Percentiles rank a stretch among this genome's conserved stretches.
These are phyloP conservation scores for Caenorhabditis sp. DNA, from an alignment of 2,888 invertebrate species.

Conservation along the genomic window DNA sequence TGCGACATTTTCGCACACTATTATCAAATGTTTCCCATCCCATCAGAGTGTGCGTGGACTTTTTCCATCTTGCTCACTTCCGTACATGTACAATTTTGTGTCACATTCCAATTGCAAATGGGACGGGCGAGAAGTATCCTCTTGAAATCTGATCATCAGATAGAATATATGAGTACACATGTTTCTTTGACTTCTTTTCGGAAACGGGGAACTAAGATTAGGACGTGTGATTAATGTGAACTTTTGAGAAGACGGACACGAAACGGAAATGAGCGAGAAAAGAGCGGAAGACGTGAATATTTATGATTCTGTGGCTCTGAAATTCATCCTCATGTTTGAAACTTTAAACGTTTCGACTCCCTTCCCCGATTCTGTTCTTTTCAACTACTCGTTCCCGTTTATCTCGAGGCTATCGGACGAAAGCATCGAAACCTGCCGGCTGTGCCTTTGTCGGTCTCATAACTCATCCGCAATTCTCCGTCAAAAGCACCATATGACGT, in stretches of 20 bases:
- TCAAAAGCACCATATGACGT: conserved; percentile 52
- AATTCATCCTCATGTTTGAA: neutral
- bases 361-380: neutral
- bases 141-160: conserved; percentile 51
- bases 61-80: neutral
- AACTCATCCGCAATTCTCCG: conserved; percentile 43
- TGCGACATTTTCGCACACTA: conserved; percentile 55
- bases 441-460: conserved; percentile 48
- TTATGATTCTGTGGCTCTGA: neutral
- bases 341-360: neutral
- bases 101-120: neutral
- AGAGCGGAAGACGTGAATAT: conserved; percentile 5
- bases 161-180: conserved; percentile 53
- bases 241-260: conserved; percentile 32
- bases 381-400: neutral
- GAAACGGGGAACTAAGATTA: conserved; percentile 37
- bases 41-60: too few relatives aligned
- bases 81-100: neutral
- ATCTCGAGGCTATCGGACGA: conserved; percentile 1
- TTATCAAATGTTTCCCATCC: conserved; percentile 47
- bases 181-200: conserved; percentile 23
- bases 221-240: conserved; percentile 53
- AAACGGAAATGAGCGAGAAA: conserved; percentile 6
- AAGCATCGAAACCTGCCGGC: conserved; percentile 18
- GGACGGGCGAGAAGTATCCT: neutral